Evolutionary conservation across 2,113 vertebrate species (phyloP).

Genomic region (Uria aalge): DNA sequence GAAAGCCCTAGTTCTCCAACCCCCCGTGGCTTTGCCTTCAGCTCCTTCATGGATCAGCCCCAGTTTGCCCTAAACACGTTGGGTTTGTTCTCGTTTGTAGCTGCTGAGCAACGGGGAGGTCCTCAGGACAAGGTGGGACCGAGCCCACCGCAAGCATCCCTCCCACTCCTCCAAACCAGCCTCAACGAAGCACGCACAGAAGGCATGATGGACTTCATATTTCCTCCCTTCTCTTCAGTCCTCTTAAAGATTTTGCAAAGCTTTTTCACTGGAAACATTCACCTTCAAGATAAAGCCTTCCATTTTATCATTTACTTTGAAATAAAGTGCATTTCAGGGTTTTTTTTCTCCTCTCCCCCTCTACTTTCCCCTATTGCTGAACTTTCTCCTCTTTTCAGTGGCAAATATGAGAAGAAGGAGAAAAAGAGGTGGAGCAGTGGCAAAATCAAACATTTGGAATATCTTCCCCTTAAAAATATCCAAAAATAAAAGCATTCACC

Average conservation of each 20-base stretch:
- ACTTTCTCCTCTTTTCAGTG: neutral
- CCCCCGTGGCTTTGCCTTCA: neutral
- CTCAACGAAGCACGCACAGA: neutral
- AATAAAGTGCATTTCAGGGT: neutral
- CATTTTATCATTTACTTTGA: neutral
- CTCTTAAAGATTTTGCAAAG: neutral
- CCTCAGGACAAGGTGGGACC: neutral
- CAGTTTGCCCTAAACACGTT: rapidly evolving
- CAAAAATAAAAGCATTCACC: neutral
- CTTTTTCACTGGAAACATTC: neutral
- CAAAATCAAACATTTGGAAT: neutral
- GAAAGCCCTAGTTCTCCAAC: neutral
- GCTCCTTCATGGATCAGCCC: neutral
- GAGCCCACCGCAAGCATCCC: neutral
- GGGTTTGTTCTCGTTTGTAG: neutral
- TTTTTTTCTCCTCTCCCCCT: neutral
- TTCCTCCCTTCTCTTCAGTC: neutral
- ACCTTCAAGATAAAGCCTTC: neutral
- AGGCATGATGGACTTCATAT: rapidly evolving
- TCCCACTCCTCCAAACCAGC: neutral
- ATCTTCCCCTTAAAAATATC: neutral
- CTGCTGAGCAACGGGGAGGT: neutral
- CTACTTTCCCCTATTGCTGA: neutral
- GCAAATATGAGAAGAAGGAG: neutral
- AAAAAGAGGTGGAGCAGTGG: neutral